phyloP scores from a whole-genome alignment of 2,888 invertebrate genomes.

The Oscheius sp. region DNA sequence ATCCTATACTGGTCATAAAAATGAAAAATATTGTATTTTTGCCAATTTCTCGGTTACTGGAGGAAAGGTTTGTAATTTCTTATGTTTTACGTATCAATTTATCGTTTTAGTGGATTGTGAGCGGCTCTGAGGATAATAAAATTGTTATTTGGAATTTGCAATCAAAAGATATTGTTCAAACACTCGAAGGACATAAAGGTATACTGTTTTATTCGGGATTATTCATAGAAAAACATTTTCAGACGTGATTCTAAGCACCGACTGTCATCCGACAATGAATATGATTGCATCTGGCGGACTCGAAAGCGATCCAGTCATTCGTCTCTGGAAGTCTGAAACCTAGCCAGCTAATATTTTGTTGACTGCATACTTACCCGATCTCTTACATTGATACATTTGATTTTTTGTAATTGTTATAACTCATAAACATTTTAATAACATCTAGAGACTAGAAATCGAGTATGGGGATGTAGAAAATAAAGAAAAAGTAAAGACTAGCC shows the following conservation, averaged over 20 bases:
- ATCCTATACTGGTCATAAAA: slow-evolving; percentile 96
- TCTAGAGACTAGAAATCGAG: no score
- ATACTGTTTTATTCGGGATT: background rate
- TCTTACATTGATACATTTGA: no score
- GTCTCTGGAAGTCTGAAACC: slow-evolving; percentile 92
- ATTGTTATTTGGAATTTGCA: slow-evolving; percentile 99
- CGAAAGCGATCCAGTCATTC: slow-evolving; percentile 98
- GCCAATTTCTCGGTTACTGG: slow-evolving; percentile 99
- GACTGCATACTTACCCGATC: no score
- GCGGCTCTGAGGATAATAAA: slow-evolving; percentile 98
- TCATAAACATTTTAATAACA: no score
- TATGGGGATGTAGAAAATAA: no score
- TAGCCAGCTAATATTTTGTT: slow-evolving; percentile 42
- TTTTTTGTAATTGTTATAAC: no score
- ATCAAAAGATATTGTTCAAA: slow-evolving; percentile 98
- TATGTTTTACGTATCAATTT: background rate
- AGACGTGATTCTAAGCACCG: slow-evolving; percentile 93
- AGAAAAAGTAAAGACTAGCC: no score
- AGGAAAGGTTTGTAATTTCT: slow-evolving; percentile 83
- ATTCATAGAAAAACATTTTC: slow-evolving; percentile 42
- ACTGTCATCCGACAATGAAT: slow-evolving; percentile 98
- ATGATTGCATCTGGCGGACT: slow-evolving; percentile 98
- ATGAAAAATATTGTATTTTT: slow-evolving; percentile 99
- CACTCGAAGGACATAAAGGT: slow-evolving; percentile 95
- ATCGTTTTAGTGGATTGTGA: slow-evolving; percentile 92